phyloP scores from a whole-genome alignment of 2,113 vertebrate genomes.

The Scartelaos histophorus region DNA sequence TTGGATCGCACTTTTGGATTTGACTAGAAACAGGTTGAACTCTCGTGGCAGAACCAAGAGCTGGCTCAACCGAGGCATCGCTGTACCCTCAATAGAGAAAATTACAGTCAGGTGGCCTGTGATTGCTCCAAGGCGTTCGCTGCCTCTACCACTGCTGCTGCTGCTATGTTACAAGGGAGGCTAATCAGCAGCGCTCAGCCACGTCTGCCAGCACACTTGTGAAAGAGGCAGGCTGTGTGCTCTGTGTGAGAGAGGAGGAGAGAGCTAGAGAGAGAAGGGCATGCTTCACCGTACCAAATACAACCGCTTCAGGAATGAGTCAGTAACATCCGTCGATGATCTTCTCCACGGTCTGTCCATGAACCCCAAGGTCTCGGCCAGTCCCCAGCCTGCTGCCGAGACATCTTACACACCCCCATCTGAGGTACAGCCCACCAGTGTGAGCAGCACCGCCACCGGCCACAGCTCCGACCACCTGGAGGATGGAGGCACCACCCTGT shows the following conservation, averaged over 20 bases:
- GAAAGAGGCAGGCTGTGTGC: constrained; percentile 79
- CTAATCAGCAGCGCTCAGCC: constrained; percentile 81
- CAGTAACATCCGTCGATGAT: constrained; percentile 98
- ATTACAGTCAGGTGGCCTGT: constrained; percentile 67
- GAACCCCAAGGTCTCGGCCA: constrained; percentile 92
- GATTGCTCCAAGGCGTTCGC: constrained; percentile 77
- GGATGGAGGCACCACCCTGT: constrained; percentile 93
- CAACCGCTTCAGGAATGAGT: constrained; percentile 99
- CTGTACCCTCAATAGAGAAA: constrained; percentile 65
- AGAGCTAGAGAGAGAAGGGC: constrained; percentile 86
- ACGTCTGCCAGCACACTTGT: constrained; percentile 87
- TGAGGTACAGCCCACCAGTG: constrained; percentile 75
- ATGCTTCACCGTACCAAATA: constrained; percentile 99
- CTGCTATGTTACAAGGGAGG: constrained; percentile 88
- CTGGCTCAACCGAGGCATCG: constrained; percentile 49
- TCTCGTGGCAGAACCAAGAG: constrained; percentile 49
- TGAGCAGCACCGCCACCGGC: constrained; percentile 63
- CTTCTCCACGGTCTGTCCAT: constrained; percentile 94
- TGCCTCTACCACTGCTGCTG: constrained; percentile 45
- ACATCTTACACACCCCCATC: constrained; percentile 84
- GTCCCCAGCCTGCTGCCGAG: constrained; percentile 81
- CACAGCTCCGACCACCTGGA: constrained; percentile 83
- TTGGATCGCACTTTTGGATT: constrained; percentile 71
- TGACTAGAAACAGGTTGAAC: constrained; percentile 62
- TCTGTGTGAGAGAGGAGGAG: constrained; percentile 77